These are phyloP conservation scores for Bursaphelenchus mucronatus DNA, from an alignment of 1,140 invertebrate genomes.

Conservation along the genomic window DNA sequence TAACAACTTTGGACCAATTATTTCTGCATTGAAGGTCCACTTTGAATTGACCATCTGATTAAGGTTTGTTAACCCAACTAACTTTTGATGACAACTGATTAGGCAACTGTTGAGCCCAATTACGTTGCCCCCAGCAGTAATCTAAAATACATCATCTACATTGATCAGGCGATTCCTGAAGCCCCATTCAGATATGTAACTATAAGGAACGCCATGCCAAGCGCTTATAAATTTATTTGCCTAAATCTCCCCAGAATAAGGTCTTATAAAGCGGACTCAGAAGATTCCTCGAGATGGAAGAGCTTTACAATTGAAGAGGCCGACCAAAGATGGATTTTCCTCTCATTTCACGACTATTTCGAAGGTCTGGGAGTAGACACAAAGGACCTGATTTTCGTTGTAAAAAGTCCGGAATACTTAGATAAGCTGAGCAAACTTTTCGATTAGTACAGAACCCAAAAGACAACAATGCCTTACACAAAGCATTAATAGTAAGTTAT, in stretches of 20 bases:
- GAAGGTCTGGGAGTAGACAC: not conserved
- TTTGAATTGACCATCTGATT: no score
- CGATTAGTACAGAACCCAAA: not conserved
- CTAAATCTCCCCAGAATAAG: slow-evolving; percentile 4
- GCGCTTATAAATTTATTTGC: not conserved
- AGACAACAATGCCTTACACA: slow-evolving; percentile 6
- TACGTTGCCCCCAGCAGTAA: slow-evolving; percentile 12
- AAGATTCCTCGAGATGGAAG: slow-evolving; percentile 13
- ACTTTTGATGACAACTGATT: no score
- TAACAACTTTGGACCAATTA: no score
- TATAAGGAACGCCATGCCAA: not conserved
- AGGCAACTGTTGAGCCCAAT: slow-evolving; percentile 1
- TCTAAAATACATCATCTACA: slow-evolving; percentile 5
- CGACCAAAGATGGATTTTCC: not conserved
- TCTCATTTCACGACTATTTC: slow-evolving; percentile 4
- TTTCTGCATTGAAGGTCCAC: no score
- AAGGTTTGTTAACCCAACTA: no score
- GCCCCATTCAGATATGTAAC: not conserved
- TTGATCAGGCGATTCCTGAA: not conserved
- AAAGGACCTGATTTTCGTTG: slow-evolving; percentile 13
- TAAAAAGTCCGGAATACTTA: slow-evolving; percentile 18
- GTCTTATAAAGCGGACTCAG: not conserved
- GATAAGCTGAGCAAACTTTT: slow-evolving; percentile 13
- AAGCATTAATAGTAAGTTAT: not conserved
- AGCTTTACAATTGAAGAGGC: slow-evolving; percentile 15